Evolutionary conservation across 1,140 invertebrate genomes (phyloP).

Genomic region (Tribolium castaneum): DNA sequence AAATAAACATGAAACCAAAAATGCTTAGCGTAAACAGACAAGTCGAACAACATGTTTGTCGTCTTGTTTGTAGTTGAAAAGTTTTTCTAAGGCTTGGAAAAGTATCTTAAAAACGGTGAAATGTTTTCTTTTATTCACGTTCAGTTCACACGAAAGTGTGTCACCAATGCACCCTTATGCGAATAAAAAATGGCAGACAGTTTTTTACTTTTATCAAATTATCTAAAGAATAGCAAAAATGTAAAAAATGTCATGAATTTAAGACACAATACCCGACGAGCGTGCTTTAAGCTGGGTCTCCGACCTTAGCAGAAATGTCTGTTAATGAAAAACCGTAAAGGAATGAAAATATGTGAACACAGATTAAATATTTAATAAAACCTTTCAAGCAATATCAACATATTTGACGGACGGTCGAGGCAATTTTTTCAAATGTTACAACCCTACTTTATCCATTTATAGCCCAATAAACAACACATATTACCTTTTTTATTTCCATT

Average conservation of each 20-base stretch:
- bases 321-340: constrained; percentile 4
- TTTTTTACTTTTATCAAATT: background rate
- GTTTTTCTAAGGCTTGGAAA: background rate
- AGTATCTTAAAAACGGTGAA: background rate
- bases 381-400: background rate
- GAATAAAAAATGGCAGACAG: background rate
- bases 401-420: background rate
- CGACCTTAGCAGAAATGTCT: background rate
- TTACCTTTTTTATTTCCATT: background rate
- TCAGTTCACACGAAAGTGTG: background rate
- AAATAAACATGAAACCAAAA: background rate
- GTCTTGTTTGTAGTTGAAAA: background rate
- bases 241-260: background rate
- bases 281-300: background rate
- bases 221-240: background rate
- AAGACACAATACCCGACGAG: background rate
- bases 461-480: background rate
- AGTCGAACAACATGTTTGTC: too few species aligned
- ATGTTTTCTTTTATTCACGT: background rate
- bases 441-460: constrained; percentile 1
- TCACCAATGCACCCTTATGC: background rate
- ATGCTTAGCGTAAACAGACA: background rate
- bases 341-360: constrained; percentile 6
- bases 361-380: constrained; percentile 10
- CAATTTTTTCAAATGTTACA: background rate